A percentile compares a stretch with the other conserved stretches of the same genome.
Conservation (phyloP, 1,140 invertebrate species). For the Drosophila funebris region DNA sequence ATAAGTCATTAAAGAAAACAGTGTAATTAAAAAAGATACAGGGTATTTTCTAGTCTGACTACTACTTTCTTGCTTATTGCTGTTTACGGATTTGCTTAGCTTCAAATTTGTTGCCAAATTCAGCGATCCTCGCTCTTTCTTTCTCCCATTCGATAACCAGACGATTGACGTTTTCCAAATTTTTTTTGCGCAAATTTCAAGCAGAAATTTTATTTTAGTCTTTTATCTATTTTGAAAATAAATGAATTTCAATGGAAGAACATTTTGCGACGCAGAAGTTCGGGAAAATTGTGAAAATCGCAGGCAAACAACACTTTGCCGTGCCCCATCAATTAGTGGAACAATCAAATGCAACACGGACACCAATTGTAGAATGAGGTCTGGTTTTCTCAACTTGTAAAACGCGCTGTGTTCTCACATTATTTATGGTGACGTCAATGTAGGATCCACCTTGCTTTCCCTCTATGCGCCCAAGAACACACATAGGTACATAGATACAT, state of each 20-base stretch:
- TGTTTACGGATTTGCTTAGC: constrained; percentile 14
- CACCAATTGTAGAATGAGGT: background rate
- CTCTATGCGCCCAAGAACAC: constrained; percentile 39
- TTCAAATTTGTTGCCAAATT: constrained; percentile 32
- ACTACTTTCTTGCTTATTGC: background rate
- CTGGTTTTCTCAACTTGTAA: constrained; percentile 5
- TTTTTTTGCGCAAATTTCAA: constrained; percentile 32
- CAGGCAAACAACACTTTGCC: constrained; percentile 17
- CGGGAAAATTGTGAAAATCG: background rate
- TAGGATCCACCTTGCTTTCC: background rate
- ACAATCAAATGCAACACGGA: constrained; percentile 52
- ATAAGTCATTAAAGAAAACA: too few relatives aligned
- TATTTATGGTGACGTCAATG: constrained; percentile 70
- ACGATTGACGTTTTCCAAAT: constrained; percentile 52
- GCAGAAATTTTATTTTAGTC: constrained; percentile 37
- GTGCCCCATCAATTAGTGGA: constrained; percentile 28
- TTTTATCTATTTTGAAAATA: constrained; percentile 61
- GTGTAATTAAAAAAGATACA: background rate
- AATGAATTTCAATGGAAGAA: constrained; percentile 56
- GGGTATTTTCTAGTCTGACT: background rate
- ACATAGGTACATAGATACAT: background rate
- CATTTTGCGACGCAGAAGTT: constrained; percentile 62
- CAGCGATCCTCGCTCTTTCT: background rate
- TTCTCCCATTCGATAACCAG: background rate
- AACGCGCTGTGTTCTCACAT: constrained; percentile 32